phyloP scores from a whole-genome alignment of 2,113 vertebrate species.

The Trochalopteron elliotii region DNA sequence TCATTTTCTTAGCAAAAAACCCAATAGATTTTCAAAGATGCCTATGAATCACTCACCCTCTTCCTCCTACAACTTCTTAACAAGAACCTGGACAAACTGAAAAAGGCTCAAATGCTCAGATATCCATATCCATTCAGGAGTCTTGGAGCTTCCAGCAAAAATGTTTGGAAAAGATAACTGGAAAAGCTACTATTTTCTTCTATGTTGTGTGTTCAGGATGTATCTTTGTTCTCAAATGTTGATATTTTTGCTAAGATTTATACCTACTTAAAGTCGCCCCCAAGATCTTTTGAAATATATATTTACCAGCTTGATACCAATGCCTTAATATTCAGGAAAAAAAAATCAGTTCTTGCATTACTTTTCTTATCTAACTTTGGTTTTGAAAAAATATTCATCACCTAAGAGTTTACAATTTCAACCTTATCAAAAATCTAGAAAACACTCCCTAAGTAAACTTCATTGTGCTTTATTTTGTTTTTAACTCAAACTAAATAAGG shows the following conservation, averaged over 20 bases:
- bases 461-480: neutral
- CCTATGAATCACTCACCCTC: neutral
- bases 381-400: neutral
- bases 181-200: neutral
- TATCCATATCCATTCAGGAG: neutral
- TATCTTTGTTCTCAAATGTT: neutral
- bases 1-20: neutral
- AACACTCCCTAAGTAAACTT: neutral
- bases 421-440: neutral
- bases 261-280: neutral
- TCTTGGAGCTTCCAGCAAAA: neutral
- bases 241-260: neutral
- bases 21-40: neutral
- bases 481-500: neutral
- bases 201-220: neutral
- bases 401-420: neutral
- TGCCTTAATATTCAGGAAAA: neutral
- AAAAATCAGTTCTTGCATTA: neutral
- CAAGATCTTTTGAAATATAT: neutral
- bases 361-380: neutral
- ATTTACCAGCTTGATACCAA: neutral
- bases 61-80: neutral
- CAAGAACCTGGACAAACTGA: neutral
- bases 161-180: neutral
- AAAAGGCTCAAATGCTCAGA: neutral